These are phyloP conservation scores for Zonitis immaculata DNA, from an alignment of 2,888 invertebrate species.

Conservation along the genomic window DNA sequence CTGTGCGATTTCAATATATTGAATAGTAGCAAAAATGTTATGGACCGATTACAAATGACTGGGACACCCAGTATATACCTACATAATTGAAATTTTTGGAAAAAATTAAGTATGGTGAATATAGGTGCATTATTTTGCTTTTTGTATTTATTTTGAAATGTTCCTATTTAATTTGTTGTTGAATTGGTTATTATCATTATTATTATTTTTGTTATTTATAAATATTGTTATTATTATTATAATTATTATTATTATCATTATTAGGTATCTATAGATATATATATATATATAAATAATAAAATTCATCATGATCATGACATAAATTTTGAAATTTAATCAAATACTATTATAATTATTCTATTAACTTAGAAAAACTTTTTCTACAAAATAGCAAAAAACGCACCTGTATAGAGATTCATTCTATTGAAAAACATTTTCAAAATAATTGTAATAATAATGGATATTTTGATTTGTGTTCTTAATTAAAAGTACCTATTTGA, in stretches of 20 bases:
- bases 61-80: too few relatives aligned
- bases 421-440: slow-evolving; percentile 25
- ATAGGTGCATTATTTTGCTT: slow-evolving; percentile 1
- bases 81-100: too few relatives aligned
- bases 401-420: slow-evolving; percentile 15
- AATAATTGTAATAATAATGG: slow-evolving; percentile 40
- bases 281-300: too few relatives aligned
- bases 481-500: slow-evolving; percentile 42
- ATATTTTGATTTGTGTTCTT: slow-evolving; percentile 46
- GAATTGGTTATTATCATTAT: not conserved
- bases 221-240: not conserved
- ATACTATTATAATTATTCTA: not conserved
- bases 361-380: slow-evolving; percentile 8
- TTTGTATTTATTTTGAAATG: slow-evolving; percentile 6
- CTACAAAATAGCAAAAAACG: slow-evolving; percentile 1
- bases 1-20: too few relatives aligned
- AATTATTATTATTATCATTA: too few relatives aligned
- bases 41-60: too few relatives aligned
- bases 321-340: too few relatives aligned
- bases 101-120: too few relatives aligned
- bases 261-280: too few relatives aligned
- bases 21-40: too few relatives aligned
- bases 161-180: not conserved
- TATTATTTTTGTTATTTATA: not conserved
- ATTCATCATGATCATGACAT: too few relatives aligned